These are phyloP conservation scores for Chlorodrepanis virens DNA, from an alignment of 2,113 vertebrate genomes.

Conservation along the genomic window DNA sequence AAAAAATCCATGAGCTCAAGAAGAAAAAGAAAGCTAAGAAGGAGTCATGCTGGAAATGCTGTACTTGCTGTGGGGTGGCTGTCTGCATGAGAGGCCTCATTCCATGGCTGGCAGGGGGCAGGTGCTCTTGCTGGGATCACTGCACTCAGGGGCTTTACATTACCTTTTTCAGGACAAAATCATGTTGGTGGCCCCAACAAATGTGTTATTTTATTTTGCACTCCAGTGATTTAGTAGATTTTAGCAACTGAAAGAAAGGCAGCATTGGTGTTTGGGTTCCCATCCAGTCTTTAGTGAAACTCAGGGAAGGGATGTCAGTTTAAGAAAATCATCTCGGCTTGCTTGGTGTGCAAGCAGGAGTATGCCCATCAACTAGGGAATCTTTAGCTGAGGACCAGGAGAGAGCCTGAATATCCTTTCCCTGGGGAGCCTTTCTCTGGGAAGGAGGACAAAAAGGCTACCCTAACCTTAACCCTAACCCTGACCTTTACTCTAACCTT, in stretches of 20 bases:
- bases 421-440: not conserved
- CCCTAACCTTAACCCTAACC: not conserved
- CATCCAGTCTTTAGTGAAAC: not conserved
- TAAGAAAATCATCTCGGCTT: not conserved
- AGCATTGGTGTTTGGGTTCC: not conserved
- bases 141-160: not conserved
- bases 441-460: not conserved
- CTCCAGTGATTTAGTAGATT: not conserved
- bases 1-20: not conserved
- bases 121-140: not conserved
- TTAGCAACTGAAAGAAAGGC: not conserved
- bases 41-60: not conserved
- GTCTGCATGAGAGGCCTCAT: not conserved
- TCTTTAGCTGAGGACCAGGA: not conserved
- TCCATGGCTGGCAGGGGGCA: not conserved
- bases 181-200: not conserved
- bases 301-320: not conserved
- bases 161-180: not conserved
- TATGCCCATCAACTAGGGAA: not conserved
- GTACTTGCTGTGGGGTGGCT: not conserved
- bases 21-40: not conserved
- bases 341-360: not conserved
- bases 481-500: not conserved
- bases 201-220: not conserved
- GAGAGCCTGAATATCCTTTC: not conserved